A percentile compares a stretch with the other conserved stretches of the same genome.
These are phyloP conservation scores for Caenorhabditis inopinata DNA, from an alignment of 1,140 invertebrate species.

Conservation along the genomic window DNA sequence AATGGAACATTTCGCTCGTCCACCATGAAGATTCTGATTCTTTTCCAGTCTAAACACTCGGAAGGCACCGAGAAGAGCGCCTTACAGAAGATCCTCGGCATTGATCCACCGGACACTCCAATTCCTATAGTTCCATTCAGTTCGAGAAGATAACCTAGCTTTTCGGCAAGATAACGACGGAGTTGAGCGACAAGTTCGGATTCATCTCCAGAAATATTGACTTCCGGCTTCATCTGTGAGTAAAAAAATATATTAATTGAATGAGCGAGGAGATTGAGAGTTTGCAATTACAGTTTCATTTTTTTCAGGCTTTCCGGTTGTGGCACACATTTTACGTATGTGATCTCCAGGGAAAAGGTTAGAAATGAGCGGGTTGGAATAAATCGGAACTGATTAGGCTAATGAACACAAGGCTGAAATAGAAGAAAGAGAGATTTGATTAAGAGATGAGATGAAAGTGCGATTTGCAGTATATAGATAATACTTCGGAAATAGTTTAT, in stretches of 20 bases:
- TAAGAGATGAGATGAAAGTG: too few relatives aligned
- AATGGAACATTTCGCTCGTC: slow-evolving; percentile 56
- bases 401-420: too few relatives aligned
- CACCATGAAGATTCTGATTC: slow-evolving; percentile 49
- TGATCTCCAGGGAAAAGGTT: too few relatives aligned
- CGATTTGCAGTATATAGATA: too few relatives aligned
- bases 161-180: not conserved
- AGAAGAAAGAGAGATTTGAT: too few relatives aligned
- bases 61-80: slow-evolving; percentile 1
- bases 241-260: not conserved
- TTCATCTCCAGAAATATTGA: not conserved
- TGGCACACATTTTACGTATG: too few relatives aligned
- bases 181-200: not conserved
- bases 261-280: too few relatives aligned
- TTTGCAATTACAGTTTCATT: too few relatives aligned
- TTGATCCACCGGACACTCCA: slow-evolving; percentile 55
- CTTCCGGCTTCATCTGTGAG: not conserved
- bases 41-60: slow-evolving; percentile 17
- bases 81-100: slow-evolving; percentile 51
- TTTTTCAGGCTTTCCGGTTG: too few relatives aligned
- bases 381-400: too few relatives aligned
- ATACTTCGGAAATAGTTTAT: too few relatives aligned
- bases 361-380: too few relatives aligned
- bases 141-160: not conserved
- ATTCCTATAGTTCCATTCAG: not conserved